A percentile compares a stretch with the other conserved stretches of the same genome.
These are phyloP conservation scores for Branchellion lobata DNA, from an alignment of 2,888 invertebrate species.

Conservation along the genomic window DNA sequence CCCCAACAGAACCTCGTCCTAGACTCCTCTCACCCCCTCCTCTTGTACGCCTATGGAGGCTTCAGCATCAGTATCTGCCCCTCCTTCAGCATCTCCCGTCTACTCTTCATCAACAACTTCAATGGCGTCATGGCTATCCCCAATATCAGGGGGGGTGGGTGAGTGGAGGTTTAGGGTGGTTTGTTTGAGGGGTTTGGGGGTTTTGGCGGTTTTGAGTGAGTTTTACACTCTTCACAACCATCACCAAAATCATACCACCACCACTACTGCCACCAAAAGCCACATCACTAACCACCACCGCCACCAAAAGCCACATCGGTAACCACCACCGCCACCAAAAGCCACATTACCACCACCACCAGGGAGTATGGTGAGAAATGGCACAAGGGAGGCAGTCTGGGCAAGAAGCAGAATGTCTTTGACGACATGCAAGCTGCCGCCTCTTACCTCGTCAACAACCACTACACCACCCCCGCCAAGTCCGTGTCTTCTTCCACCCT, in stretches of 20 bases:
- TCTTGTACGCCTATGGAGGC: slow-evolving; percentile 94
- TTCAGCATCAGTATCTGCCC: slow-evolving; percentile 91
- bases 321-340: neutral
- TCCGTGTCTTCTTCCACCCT: slow-evolving; percentile 53
- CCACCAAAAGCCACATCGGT: neutral
- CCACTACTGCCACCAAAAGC: neutral
- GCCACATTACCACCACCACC: slow-evolving; percentile 49
- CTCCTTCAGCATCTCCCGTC: slow-evolving; percentile 79
- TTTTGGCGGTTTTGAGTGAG: neutral
- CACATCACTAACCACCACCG: neutral
- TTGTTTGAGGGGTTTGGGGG: neutral
- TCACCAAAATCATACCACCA: neutral
- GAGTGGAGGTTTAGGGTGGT: neutral
- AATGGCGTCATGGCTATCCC: slow-evolving; percentile 85
- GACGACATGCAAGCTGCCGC: slow-evolving; percentile 93
- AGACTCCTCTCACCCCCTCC: slow-evolving; percentile 76
- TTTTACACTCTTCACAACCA: neutral
- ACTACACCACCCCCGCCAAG: slow-evolving; percentile 76
- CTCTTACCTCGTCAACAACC: slow-evolving; percentile 77
- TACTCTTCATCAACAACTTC: slow-evolving; percentile 85
- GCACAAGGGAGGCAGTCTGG: slow-evolving; percentile 87
- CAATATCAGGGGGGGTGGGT: slow-evolving; percentile 95
- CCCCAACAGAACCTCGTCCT: slow-evolving; percentile 67
- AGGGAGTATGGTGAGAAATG: slow-evolving; percentile 93
- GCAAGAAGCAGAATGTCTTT: slow-evolving; percentile 94